Conservation (phyloP, 1,140 invertebrate species). For the Atta colombica region DNA sequence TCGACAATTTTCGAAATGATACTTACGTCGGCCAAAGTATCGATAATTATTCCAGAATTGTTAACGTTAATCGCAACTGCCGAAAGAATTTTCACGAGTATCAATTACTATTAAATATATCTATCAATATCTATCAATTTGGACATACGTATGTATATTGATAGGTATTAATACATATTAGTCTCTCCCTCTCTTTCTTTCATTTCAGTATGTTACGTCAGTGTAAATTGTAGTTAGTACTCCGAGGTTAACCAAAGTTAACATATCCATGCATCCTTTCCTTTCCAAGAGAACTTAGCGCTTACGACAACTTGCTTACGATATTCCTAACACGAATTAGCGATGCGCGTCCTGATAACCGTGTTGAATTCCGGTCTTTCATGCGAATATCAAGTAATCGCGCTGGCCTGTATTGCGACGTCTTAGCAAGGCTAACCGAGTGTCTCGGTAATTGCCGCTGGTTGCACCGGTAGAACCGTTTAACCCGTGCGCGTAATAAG, state of each 20-base stretch:
- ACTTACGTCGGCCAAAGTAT: background rate
- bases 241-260: slow-evolving; percentile 6
- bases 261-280: slow-evolving; percentile 27
- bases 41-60: background rate
- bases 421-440: slow-evolving; percentile 22
- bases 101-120: background rate
- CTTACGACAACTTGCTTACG: slow-evolving; percentile 35
- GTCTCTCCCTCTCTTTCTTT: background rate
- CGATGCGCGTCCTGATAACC: slow-evolving; percentile 63
- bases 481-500: slow-evolving; percentile 56
- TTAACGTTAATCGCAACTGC: background rate
- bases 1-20: background rate
- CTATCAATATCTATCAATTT: background rate
- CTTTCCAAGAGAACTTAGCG: background rate
- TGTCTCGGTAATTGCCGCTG: slow-evolving; percentile 47
- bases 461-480: slow-evolving; percentile 55
- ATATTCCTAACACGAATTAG: slow-evolving; percentile 65
- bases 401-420: slow-evolving; percentile 42
- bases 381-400: slow-evolving; percentile 65
- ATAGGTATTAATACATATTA: background rate
- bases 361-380: slow-evolving; percentile 68
- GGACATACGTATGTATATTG: background rate
- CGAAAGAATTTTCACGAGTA: background rate
- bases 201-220: background rate
- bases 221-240: background rate